These are phyloP conservation scores for Alligator mississippiensis DNA, from an alignment of 2,113 vertebrate genomes.

Conservation along the genomic window DNA sequence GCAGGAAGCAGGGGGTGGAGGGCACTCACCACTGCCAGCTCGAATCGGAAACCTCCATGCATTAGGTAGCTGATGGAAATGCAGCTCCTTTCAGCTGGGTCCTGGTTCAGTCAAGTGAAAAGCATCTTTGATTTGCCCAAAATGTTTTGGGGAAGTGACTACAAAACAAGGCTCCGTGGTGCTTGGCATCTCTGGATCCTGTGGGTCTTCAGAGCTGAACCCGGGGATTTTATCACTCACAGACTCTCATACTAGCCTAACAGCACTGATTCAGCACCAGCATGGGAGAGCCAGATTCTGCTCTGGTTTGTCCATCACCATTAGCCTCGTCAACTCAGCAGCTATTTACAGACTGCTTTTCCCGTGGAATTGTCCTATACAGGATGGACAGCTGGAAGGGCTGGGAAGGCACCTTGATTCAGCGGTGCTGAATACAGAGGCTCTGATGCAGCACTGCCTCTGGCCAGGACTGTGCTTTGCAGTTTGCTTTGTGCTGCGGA, in stretches of 20 bases:
- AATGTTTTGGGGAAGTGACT: not conserved
- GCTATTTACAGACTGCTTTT: not conserved
- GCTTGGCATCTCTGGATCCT: not conserved
- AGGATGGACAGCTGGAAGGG: not conserved
- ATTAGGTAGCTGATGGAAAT: not conserved
- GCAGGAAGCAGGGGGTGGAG: not conserved
- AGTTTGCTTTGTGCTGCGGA: not conserved
- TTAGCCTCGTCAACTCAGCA: not conserved
- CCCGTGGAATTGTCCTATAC: not conserved
- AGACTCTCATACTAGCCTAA: not conserved
- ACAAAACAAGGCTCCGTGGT: not conserved
- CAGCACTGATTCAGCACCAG: not conserved
- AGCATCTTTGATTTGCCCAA: not conserved
- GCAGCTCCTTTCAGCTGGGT: not conserved
- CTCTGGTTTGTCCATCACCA: accelerated
- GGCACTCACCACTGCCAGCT: not conserved
- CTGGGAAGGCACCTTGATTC: not conserved
- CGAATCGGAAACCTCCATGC: not conserved
- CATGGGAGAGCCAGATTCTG: not conserved
- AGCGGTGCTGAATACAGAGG: not conserved
- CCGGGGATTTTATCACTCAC: not conserved
- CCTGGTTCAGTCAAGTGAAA: not conserved
- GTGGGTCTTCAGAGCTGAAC: not conserved
- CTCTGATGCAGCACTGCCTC: accelerated
- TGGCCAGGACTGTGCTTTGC: not conserved